phyloP scores from a whole-genome alignment of 2,797 vertebrate genomes.

The Emydoidea blandingii region DNA sequence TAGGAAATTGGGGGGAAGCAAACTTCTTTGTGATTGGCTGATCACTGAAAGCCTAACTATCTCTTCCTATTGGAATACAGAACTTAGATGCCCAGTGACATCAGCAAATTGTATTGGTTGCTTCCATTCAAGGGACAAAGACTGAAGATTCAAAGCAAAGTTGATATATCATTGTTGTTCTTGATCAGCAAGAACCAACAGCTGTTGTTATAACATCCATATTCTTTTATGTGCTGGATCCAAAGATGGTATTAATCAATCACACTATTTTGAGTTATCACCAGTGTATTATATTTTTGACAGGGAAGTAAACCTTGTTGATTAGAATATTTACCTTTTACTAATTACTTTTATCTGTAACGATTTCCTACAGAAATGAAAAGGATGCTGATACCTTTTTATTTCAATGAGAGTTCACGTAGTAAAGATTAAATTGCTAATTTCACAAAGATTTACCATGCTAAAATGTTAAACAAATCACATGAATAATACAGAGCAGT shows the following conservation, averaged over 20 bases:
- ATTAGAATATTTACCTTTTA: background rate
- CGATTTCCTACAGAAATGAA: background rate
- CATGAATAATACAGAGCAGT: slow-evolving; percentile 36
- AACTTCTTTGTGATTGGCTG: background rate
- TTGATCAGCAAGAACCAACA: background rate
- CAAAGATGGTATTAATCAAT: background rate
- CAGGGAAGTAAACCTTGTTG: background rate
- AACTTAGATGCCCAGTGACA: background rate
- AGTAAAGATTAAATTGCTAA: slow-evolving; percentile 2
- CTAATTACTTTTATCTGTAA: background rate
- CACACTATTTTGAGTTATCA: background rate
- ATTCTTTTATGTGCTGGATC: background rate
- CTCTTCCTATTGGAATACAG: background rate
- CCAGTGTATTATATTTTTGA: background rate
- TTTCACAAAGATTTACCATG: slow-evolving; percentile 18
- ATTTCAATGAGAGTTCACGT: slow-evolving; percentile 18
- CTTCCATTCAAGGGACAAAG: background rate
- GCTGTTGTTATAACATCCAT: background rate
- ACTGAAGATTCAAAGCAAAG: background rate
- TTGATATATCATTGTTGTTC: background rate
- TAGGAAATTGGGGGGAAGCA: background rate
- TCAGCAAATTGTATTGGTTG: background rate
- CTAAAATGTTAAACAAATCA: slow-evolving; percentile 56
- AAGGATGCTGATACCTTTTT: background rate
- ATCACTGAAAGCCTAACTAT: background rate